A percentile compares a stretch with the other conserved stretches of the same genome.
Evolutionary conservation across 1,140 invertebrate species (phyloP).

Genomic region (Meloidogyne chitwoodi): DNA sequence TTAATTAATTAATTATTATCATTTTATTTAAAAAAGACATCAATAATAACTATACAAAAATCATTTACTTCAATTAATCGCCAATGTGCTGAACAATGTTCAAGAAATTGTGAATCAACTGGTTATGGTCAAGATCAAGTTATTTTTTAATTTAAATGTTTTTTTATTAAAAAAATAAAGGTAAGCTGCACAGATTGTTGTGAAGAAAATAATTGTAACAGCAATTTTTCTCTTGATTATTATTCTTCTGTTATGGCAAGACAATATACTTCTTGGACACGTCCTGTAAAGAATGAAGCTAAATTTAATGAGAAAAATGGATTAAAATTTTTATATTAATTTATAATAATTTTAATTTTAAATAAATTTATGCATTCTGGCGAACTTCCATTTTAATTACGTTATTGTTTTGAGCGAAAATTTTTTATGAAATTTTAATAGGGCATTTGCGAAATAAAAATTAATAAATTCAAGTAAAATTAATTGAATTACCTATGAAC

Average conservation of each 20-base stretch:
- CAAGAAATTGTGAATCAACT: conserved; percentile 13
- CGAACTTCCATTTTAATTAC: too few species aligned
- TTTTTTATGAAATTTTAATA: too few species aligned
- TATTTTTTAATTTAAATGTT: background rate
- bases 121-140: conserved; percentile 26
- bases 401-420: too few species aligned
- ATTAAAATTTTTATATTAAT: conserved; percentile 19
- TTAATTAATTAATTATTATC: background rate
- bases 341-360: too few species aligned
- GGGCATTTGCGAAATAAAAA: too few species aligned
- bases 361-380: too few species aligned
- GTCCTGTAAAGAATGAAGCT: conserved; percentile 19
- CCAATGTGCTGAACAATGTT: conserved; percentile 14
- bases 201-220: conserved; percentile 21
- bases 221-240: conserved; percentile 16
- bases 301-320: conserved; percentile 12
- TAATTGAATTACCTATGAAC: too few species aligned
- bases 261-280: conserved; percentile 20
- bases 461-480: too few species aligned
- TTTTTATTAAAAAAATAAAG: background rate
- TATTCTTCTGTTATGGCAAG: conserved; percentile 14
- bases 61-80: conserved; percentile 24
- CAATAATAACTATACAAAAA: conserved; percentile 18
- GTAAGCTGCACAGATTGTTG: conserved; percentile 27
- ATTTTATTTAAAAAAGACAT: conserved; percentile 8